Conservation (phyloP, 2,888 invertebrate species). For the Deilephila elpenor region DNA sequence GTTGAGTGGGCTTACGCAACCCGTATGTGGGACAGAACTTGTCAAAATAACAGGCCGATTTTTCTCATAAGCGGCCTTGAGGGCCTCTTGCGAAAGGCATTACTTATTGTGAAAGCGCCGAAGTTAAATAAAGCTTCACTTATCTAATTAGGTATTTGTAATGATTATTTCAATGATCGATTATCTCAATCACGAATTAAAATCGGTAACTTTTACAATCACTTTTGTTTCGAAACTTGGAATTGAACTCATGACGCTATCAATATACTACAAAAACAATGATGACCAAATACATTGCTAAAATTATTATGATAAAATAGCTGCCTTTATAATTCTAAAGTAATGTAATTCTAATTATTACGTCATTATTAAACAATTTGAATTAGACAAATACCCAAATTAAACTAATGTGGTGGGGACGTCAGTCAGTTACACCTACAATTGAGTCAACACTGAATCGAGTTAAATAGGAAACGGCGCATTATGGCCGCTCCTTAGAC, state of each 20-base stretch:
- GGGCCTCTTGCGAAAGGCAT: conserved; percentile 2
- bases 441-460: conserved; percentile 51
- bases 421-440: conserved; percentile 12
- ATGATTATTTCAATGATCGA: neutral
- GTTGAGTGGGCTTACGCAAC: conserved; percentile 1
- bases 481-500: conserved; percentile 58
- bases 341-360: neutral
- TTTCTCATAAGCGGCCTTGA: conserved; percentile 19
- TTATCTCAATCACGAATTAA: too few species aligned
- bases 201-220: too few species aligned
- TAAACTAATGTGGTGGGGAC: conserved; percentile 26
- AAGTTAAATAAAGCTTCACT: conserved; percentile 4
- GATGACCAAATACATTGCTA: neutral
- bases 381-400: conserved; percentile 19
- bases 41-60: conserved; percentile 17
- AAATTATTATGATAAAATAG: too few species aligned
- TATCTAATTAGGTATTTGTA: conserved; percentile 14
- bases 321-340: too few species aligned
- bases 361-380: neutral
- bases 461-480: conserved; percentile 63
- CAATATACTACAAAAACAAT: neutral
- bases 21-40: conserved; percentile 14
- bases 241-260: neutral
- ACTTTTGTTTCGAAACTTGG: neutral
- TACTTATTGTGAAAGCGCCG: conserved; percentile 9